Conservation (phyloP, 2,888 invertebrate species). For the Morpho achilles region DNA sequence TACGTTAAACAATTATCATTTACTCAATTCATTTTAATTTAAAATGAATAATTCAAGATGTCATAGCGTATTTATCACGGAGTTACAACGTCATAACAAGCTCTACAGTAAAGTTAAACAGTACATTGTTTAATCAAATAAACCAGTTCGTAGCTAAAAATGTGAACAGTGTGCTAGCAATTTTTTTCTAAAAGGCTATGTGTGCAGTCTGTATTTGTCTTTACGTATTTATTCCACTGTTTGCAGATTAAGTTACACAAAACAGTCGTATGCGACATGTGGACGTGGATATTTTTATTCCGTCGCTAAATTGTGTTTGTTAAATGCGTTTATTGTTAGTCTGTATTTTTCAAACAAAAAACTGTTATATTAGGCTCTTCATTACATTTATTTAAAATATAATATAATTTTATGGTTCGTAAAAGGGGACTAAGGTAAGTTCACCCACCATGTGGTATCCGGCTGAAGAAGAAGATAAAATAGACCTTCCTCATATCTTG, state of each 20-base stretch:
- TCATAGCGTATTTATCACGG: too few relatives aligned
- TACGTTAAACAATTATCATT: too few relatives aligned
- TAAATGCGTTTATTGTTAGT: not conserved
- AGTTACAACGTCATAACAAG: not conserved
- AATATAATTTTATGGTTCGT: too few relatives aligned
- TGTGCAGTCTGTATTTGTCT: conserved; percentile 15
- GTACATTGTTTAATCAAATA: conserved; percentile 4
- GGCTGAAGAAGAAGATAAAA: too few relatives aligned
- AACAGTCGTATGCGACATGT: conserved; percentile 2
- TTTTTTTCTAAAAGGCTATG: conserved; percentile 9
- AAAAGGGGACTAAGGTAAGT: too few relatives aligned
- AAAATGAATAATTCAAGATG: too few relatives aligned
- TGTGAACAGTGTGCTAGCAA: conserved; percentile 1
- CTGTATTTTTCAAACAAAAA: too few relatives aligned
- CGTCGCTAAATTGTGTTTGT: not conserved
- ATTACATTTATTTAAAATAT: too few relatives aligned
- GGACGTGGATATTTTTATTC: conserved; percentile 8
- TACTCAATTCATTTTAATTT: too few relatives aligned
- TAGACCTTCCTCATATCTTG: too few relatives aligned
- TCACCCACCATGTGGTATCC: too few relatives aligned
- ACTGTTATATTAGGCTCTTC: too few relatives aligned
- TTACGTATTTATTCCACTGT: conserved; percentile 21
- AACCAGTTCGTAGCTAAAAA: conserved; percentile 8
- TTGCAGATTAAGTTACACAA: conserved; percentile 23
- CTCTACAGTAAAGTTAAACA: not conserved